Conservation (phyloP, 2,113 vertebrate genomes). For the Columbina picui region DNA sequence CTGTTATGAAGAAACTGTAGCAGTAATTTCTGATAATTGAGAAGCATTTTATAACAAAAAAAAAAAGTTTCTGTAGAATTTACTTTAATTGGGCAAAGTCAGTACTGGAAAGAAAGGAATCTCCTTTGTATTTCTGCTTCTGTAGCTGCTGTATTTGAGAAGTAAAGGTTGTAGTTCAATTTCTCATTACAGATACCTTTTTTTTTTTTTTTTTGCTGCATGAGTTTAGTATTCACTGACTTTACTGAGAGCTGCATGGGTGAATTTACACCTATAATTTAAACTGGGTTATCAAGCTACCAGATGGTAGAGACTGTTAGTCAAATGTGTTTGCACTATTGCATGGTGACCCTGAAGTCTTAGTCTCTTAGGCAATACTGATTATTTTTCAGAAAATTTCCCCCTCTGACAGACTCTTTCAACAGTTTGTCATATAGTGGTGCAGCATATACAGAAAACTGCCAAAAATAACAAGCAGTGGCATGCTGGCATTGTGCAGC, state of each 20-base stretch:
- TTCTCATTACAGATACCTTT: background rate
- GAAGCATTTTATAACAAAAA: background rate
- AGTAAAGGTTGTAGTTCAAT: background rate
- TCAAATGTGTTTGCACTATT: background rate
- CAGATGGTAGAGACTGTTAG: background rate
- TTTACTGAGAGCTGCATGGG: background rate
- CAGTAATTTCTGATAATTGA: background rate
- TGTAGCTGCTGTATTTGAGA: background rate
- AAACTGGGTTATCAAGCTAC: background rate
- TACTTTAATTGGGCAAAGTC: background rate
- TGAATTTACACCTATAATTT: constrained; percentile 13
- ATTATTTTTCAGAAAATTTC: background rate
- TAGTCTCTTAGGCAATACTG: background rate
- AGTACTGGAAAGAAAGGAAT: background rate
- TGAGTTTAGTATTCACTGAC: background rate
- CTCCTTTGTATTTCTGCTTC: background rate
- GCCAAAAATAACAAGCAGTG: background rate
- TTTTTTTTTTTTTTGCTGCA: background rate
- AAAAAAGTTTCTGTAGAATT: background rate
- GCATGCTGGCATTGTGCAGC: background rate
- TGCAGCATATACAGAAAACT: background rate
- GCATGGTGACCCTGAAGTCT: background rate
- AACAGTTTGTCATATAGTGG: background rate
- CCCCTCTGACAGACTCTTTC: background rate
- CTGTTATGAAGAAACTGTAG: background rate